These are phyloP conservation scores for Elgaria multicarinata DNA, from an alignment of 2,113 vertebrate species.

Conservation along the genomic window DNA sequence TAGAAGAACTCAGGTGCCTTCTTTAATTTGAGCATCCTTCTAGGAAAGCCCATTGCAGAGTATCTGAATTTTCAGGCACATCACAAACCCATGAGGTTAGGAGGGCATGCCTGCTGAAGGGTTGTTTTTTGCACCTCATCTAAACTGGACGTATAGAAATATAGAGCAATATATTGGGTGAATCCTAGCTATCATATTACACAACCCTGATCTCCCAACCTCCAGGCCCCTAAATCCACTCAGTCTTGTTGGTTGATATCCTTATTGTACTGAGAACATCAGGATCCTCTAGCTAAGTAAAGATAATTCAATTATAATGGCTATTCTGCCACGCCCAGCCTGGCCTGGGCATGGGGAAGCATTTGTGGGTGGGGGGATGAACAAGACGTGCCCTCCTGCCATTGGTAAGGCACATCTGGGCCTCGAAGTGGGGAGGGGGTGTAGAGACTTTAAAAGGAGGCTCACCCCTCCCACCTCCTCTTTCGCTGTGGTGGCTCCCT, in stretches of 20 bases:
- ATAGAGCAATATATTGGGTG: too few species aligned
- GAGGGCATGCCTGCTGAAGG: too few species aligned
- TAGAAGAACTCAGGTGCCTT: conserved; percentile 24
- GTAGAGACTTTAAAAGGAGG: too few species aligned
- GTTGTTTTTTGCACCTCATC: not conserved
- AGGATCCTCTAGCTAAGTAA: not conserved
- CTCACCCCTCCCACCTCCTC: too few species aligned
- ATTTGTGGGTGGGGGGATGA: too few species aligned
- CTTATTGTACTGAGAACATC: not conserved
- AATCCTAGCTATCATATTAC: not conserved
- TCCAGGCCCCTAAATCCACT: not conserved
- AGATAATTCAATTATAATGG: not conserved
- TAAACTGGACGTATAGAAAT: not conserved
- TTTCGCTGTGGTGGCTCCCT: too few species aligned
- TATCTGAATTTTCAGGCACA: not conserved
- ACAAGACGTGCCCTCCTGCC: too few species aligned
- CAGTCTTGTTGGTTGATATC: not conserved
- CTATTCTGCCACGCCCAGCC: too few species aligned
- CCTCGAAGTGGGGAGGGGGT: too few species aligned
- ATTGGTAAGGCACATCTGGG: too few species aligned
- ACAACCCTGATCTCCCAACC: not conserved
- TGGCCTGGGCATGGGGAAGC: too few species aligned
- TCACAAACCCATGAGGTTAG: not conserved
- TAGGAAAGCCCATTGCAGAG: not conserved
- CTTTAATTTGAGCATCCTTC: not conserved